Percentiles rank a stretch among this genome's conserved stretches.
phyloP scores from a whole-genome alignment of 2,113 vertebrate species.

The Donacobius atricapilla region DNA sequence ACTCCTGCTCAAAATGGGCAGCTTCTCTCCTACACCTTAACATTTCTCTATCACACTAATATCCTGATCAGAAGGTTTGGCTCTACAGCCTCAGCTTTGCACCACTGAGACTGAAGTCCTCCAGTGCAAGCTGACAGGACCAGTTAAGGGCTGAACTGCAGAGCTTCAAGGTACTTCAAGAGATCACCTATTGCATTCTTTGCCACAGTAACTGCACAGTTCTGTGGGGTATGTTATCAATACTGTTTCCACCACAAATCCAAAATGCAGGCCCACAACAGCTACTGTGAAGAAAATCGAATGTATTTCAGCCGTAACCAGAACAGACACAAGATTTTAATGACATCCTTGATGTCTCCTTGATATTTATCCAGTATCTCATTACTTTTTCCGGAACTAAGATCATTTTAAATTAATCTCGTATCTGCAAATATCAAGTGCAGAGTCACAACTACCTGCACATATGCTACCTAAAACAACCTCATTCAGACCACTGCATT shows the following conservation, averaged over 20 bases:
- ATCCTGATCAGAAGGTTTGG: background rate
- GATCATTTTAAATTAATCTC: background rate
- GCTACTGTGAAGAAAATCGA: background rate
- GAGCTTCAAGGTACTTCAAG: background rate
- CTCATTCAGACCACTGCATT: background rate
- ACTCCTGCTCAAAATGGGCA: background rate
- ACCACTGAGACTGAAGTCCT: background rate
- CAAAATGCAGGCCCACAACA: fast-evolving
- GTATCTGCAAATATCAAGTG: background rate
- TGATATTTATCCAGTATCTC: background rate
- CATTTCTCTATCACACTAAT: background rate
- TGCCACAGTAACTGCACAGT: background rate
- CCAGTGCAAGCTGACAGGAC: background rate
- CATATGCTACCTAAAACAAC: background rate
- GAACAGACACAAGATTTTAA: background rate
- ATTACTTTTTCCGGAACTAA: background rate
- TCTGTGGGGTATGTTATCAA: background rate
- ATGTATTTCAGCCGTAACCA: background rate
- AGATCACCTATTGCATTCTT: background rate
- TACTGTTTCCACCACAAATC: background rate
- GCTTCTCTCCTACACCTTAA: background rate
- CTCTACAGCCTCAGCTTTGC: background rate
- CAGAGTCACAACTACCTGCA: background rate
- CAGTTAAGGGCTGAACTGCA: background rate
- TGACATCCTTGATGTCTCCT: background rate